Conservation (phyloP, 1,140 invertebrate species). For the Macrobrachium nipponense region DNA sequence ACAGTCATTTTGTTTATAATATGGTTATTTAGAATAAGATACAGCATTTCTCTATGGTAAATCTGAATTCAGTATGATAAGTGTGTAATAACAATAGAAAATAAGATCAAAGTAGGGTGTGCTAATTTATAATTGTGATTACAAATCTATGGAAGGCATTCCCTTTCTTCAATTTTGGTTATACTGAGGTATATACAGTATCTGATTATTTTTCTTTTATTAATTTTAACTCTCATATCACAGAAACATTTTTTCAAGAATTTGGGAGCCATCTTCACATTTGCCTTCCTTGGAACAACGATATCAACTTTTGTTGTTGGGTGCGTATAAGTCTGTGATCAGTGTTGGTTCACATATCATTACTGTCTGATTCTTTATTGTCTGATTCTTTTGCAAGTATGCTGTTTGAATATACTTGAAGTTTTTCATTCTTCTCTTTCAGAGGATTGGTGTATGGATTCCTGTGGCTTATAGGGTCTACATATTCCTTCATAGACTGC, state of each 20-base stretch:
- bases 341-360: constrained; percentile 18
- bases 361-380: constrained; percentile 38
- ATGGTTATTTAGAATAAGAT: no score
- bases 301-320: constrained; percentile 94
- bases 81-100: no score
- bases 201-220: constrained; percentile 8
- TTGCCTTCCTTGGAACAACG: constrained; percentile 95
- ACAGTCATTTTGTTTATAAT: no score
- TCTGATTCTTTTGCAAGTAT: no score
- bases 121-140: no score
- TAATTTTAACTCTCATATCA: constrained; percentile 65
- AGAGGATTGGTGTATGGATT: constrained; percentile 75
- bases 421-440: constrained; percentile 45
- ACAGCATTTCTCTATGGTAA: no score
- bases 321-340: constrained; percentile 69
- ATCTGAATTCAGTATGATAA: no score
- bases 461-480: constrained; percentile 83
- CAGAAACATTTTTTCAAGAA: constrained; percentile 99
- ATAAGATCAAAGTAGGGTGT: no score
- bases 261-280: constrained; percentile 95
- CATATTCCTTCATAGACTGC: constrained; percentile 89
- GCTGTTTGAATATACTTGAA: neutral
- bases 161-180: neutral
- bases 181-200: no score
- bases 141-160: neutral